Evolutionary conservation across 2,888 invertebrate species (phyloP), one percentile per base, ranked within the genome.

Genomic region (Tillus elongatus): DNA sequence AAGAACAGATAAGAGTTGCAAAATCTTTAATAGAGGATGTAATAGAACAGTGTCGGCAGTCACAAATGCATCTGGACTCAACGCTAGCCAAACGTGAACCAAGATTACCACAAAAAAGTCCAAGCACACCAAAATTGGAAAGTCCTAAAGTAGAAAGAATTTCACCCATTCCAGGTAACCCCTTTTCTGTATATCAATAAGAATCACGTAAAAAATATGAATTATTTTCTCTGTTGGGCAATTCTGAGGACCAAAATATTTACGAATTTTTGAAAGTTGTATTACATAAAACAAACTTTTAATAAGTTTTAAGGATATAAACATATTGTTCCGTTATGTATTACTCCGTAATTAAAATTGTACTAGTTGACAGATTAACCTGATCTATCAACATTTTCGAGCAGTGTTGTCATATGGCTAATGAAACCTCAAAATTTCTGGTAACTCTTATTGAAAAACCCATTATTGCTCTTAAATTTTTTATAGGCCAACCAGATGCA

Each of bases 1-100:
- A 71, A 33, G 78, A 82, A 36, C 82, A 89, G 66, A 85, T 90
- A 31, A 72, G 71, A 35, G 59, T 75, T 13, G 90, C 90, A 0
- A 76, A 77, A 52, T 72, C 72, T 34, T 66, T 85, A 33, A 77
- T 92, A 31, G 76, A 82, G 40, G 79, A 79, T 35, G 75, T 76
- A 57, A 75, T 90, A 26, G 70, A 68, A 43, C 62, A 69, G 46
- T 73, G 72, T 44, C 68, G 70, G 46, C 64, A 67, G 30, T 54
- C 64, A 26, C 54, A 66, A 19, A 50, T 57, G 12, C 54, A 58
- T 37, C 58, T 72, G 9, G 67, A 71, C n/a, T 57, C 60, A n/a
- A 64, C 62, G 3, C 54, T 73, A 13, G 54, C 66, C 4, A 63
- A 66, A 46, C 65, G 75, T 12, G 72, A 74, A 46, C 75, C 75